These are phyloP conservation scores for Ciconia stormi DNA, from an alignment of 2,113 vertebrate genomes.

Conservation along the genomic window DNA sequence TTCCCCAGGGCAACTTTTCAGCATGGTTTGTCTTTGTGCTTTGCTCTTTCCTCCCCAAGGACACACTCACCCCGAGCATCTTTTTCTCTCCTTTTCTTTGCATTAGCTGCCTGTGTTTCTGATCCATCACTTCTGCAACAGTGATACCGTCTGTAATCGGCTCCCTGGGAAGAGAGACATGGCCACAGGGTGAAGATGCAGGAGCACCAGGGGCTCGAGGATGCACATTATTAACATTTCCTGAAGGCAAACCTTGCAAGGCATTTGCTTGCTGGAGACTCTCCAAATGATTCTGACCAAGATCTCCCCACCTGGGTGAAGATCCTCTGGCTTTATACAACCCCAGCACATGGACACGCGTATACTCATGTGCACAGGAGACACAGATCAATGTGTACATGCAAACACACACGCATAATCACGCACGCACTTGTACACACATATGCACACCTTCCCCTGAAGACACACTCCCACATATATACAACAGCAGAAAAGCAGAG, in stretches of 20 bases:
- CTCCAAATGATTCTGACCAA: neutral
- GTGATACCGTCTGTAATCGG: rapidly evolving
- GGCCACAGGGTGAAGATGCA: neutral
- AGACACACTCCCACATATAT: neutral
- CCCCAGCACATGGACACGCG: neutral
- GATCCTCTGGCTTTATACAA: neutral
- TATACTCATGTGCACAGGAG: neutral
- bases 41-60: neutral
- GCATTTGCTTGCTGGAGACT: neutral
- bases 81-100: neutral
- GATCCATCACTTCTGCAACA: neutral
- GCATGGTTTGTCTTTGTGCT: neutral
- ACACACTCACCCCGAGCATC: rapidly evolving
- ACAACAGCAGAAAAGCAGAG: neutral
- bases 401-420: too few species aligned
- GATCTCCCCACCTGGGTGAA: neutral
- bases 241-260: neutral
- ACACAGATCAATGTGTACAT: rapidly evolving
- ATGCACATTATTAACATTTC: neutral
- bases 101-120: neutral
- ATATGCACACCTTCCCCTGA: neutral
- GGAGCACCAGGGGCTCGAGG: neutral
- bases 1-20: neutral
- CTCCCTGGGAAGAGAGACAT: neutral
- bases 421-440: neutral